Base-by-base conservation (phyloP, 2,888 invertebrate genomes). In the Drosophila eohydei region DNA sequence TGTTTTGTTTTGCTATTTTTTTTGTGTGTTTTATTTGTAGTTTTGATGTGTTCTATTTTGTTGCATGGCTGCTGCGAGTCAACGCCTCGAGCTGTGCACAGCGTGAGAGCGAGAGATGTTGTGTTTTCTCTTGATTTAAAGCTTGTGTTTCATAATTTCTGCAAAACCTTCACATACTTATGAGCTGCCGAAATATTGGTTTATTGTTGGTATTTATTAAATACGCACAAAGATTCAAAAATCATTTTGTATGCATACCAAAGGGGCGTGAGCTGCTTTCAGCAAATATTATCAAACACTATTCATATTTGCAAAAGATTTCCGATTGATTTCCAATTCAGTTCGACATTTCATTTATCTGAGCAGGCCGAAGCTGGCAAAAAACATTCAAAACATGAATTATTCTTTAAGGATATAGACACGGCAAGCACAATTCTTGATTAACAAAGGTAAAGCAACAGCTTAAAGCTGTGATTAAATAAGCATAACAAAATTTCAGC, bases 1-100 rank as follows among this genome's bases (percentile, higher is more conserved):
- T 43, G 46, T 52, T 62, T 40, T 66, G 62, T 51, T 56, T 57
- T 60, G 40, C 34, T 34, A 8, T 34, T n/a, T 16, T 11, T n/a
- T 21, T 12, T 28, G 55, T 58, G 40, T 43, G 11, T 14, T 26
- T 8, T 14, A 34, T 52, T 50, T 51, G 36, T 54, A 71, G 48
- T 64, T 63, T 58, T 69, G 48, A 66, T 59, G 54, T 38, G 63
- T 50, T 63, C 41, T 36, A 34, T 64, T 34, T 44, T 65, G 36
- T 46, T 52, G 12, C 44, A 66, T 54, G 50, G 1, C 32, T 9
- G 28, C 21, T 30, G 41, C 12, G 12, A 30, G 43, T 12, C 7
- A 65, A 36, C 9, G n/a, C 28, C 36, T 14, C 5, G 12, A 48
- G 58, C 12, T 48, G 26, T 48, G 16, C 28, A 21, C 8, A 28